Evolutionary conservation across 2,888 invertebrate species (phyloP), one percentile per base, ranked within the genome.

Genomic region (Axea sp.): DNA sequence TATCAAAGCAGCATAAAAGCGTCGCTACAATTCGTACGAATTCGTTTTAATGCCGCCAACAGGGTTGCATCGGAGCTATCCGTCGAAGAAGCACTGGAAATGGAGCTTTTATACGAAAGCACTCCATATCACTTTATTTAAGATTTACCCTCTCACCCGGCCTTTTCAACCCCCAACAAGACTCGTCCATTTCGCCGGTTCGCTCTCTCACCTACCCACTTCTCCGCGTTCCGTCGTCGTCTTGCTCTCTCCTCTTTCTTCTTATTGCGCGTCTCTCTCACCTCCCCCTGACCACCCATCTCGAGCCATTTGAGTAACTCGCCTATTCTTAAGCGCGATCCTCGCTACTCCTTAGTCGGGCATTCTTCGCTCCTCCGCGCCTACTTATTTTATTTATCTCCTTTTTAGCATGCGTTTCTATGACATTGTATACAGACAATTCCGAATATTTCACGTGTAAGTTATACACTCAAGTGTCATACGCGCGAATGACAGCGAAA

Each of bases 111-210:
- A 85, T 87, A 87, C 86, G 84, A 85, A 86, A 87, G 87, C 86
- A 87, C 87, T 87, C 87, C 87, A 87, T 87, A 87, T 87, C 87
- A 87, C 87, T 86, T 87, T 87, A 87, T 87, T 87, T 87, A 87
- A 87, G 87, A 87, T 87, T 86, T 87, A 86, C 86, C 86, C 86
- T 87, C 87, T 86, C 84, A 78, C 84, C 83, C 84, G 81, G 83
- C 85, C 85, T 84, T 86, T 87, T 86, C 85, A 85, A 83, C 84
- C 86, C 84, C 84, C 85, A 85, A 87, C 87, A 86, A 87, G 87
- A 86, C 86, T 87, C 85, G 86, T 87, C 87, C 86, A 87, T 87
- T 87, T 87, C 86, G 84, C 83, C 80, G 83, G 79, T 79, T 80
- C 79, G 73, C 76, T 77, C 80, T 62, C 72, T 73, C 59, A 43